Evolutionary conservation across 2,113 vertebrate genomes (phyloP), one percentile per base, ranked within the genome.

Genomic region (Grantiella picta): DNA sequence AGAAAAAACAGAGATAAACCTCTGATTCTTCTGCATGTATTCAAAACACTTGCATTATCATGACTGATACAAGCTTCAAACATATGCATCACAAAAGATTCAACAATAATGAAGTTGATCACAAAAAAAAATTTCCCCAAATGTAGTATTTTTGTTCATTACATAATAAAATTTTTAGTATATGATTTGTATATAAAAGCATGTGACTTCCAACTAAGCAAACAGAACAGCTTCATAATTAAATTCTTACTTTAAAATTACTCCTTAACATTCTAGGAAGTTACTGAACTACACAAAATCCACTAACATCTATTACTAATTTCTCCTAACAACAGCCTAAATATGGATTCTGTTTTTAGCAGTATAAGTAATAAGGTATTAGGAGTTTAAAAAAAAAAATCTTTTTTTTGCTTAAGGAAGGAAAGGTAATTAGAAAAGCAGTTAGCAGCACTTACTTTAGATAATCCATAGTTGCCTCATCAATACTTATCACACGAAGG

Each of bases 401-500:
- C 13, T 20, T 20, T 14, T 69, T 76, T 77, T 83, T 63, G 9
- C 28, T 64, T 73, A 82, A 80, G 40, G 38, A 63, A 92, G 31
- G 15, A 65, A 81, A 78, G 27, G 7, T 50, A 79, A 86, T 70
- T 63, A 70, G 50, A 65, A 82, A 72, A 94, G 22, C 50, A 82
- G n/a, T 56, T 83, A 83, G 42, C 31, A 81, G 20, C 36, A 96
- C 97, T 96, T 98, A 98, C 98, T 97, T 98, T 45, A 98, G 86
- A 91, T 76, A 96, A 90, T 95, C 61, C 95, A 98, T 96, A 84
- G 97, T 95, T 78, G 75, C 72, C 86, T 97, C 97, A 94, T 98
- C 98, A 94, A 98, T 92, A 95, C 93, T 94, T 88, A 95, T 98
- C 60, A 99, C 97, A 90, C 95, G 94, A 88, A 98, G 94, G 53